Evolutionary conservation across 2,113 vertebrate species (phyloP), one percentile per base, ranked within the genome.

Genomic region (Tyto alba): DNA sequence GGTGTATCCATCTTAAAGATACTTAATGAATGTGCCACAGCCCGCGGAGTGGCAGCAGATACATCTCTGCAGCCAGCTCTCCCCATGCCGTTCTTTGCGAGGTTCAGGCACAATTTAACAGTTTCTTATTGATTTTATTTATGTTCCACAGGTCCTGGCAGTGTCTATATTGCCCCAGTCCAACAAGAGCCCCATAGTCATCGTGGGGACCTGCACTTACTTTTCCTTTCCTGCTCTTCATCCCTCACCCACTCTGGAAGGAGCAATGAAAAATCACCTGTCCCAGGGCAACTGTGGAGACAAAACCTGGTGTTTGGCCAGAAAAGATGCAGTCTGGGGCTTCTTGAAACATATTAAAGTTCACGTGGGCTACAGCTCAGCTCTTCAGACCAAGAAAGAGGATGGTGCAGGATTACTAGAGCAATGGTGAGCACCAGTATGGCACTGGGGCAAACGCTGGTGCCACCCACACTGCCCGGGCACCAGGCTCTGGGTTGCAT

Each of bases 1-100:
- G 97, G 93, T 93, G 95, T 95, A 96, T 96, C 87, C 89, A 93
- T 97, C 95, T 98, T 94, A 95, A 90, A 96, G 95, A 97, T 96
- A 87, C 95, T 91, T 97, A 97, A 98, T 95, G 97, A 97, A 95
- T 82, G 96, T 96, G 94, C 95, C 82, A 77, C 41, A 90, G 94
- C 79, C 20, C 6, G 62, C 18, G 0, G 20, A 94, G 88, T 82
- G 71, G 94, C 95, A 97, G 89, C 85, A 93, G 90, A 93, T 87
- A 94, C 74, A 88, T 96, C 96, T 96, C 90, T 56, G 91, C 91
- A 91, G 86, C 79, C 85, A 77, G 91, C 74, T 20, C 88, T 91
- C 95, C 89, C 90, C 82, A 73, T 21, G 23, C 86, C 80, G 69
- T 43, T 95, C 87, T 91, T 93, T 55, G 82, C 6, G 4, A 95